Base-by-base conservation (phyloP, 2,113 vertebrate genomes). In the Smithornis capensis region DNA sequence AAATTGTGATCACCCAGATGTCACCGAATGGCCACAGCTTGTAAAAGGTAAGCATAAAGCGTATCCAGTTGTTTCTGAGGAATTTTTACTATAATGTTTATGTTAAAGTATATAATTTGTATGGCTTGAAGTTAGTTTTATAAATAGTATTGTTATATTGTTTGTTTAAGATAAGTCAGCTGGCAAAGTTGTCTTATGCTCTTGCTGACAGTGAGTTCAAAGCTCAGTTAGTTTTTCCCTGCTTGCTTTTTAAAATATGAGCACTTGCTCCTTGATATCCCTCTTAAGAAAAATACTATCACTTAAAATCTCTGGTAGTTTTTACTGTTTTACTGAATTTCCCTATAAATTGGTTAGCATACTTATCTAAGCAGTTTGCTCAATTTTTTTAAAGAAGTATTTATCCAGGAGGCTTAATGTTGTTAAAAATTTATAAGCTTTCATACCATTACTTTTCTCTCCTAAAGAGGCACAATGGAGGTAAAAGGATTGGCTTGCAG, bases 21-120 rank as follows among this genome's bases (percentile, higher is more conserved):
- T 98, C 98, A 98, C 98, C 98, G 97, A 98, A 98, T 98, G 98
- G 98, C 98, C 98, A 98, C 98, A 98, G 97, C 98, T 98, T 98
- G 98, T 98, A 98, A 98, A 98, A 98, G 98, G 98, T 98, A 98
- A 98, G 96, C 67, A 49, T 79, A 56, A 96, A 91, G 50, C 22
- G 12, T 82, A 79, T 83, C 4, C 10, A 82, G 78, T 78, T 91
- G 59, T 67, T 92, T 87, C 40, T 90, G 10, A 45, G 33, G 19
- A 56, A 3, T 42, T 82, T 40, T 35, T 65, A 69, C 28, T 76
- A 5, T 68, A 52, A 49, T 87, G 40, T 67, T 67, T 88, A 22
- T 56, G 70, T 70, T 52, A 23, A 91, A 83, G 35, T 91, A 45
- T 90, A 67, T 65, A 2, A 70, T 74, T 47, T 91, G 40, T 74